Evolutionary conservation across 2,888 invertebrate genomes (phyloP).

Genomic region (Parnassius apollo): DNA sequence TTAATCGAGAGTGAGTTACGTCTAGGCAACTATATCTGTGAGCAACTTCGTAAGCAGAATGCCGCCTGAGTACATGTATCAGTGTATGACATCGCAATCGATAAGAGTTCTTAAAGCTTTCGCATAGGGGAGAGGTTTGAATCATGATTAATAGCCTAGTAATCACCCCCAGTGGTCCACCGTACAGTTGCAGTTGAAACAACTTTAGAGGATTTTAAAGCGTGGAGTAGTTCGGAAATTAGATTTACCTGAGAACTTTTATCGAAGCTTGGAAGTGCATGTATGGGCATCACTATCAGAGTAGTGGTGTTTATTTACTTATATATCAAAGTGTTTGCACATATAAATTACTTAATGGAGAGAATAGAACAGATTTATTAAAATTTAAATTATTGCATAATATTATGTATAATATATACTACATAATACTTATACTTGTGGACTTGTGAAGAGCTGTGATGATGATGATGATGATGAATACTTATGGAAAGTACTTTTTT

Average conservation of each 20-base stretch:
- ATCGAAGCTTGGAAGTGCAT: not conserved
- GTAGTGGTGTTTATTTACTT: no score
- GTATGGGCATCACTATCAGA: no score
- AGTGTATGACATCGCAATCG: not conserved
- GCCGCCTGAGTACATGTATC: conserved; percentile 4
- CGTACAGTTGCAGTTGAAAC: conserved; percentile 21
- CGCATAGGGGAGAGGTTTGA: not conserved
- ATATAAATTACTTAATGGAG: no score
- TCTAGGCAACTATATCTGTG: conserved; percentile 39
- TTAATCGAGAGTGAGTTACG: conserved; percentile 74
- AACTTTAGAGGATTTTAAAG: conserved; percentile 27
- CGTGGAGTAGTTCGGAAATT: conserved; percentile 38
- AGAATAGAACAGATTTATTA: no score
- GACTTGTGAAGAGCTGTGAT: no score
- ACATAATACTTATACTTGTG: no score
- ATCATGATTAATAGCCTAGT: not conserved
- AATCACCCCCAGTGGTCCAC: conserved; percentile 8
- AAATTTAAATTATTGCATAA: no score
- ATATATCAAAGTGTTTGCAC: no score
- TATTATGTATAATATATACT: no score
- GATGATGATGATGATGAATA: no score
- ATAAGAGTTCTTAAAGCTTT: not conserved
- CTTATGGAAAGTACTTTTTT: no score
- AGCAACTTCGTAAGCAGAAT: conserved; percentile 14
- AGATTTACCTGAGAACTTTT: conserved; percentile 33